Evolutionary conservation across 2,113 vertebrate species (phyloP), one percentile per base, ranked within the genome.

Genomic region (Argyrosomus japonicus): DNA sequence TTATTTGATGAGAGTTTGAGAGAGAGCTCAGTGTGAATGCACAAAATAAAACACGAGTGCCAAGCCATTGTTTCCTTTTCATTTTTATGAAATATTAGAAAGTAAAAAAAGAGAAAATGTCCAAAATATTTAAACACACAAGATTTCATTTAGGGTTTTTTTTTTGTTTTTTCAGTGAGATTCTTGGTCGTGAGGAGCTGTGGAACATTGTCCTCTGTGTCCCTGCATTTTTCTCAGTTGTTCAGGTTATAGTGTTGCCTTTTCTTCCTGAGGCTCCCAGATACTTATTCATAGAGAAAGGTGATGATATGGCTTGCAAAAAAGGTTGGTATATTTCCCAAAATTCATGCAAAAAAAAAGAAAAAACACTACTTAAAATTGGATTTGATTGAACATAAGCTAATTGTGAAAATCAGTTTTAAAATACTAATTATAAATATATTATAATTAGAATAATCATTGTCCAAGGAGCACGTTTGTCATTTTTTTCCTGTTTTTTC

Each of bases 211-310:
- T 95, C 50, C 92, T 96, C 15, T 87, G 81, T 60, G 71, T 94
- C 47, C 80, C 94, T 9, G 72, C 82, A 0, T 68, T 84, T 77
- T 91, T 95, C 60, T 88, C 93, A 1, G 12, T 93, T 32, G 25
- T 95, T 82, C 91, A 91, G 64, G 17, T 95, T 7, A 3, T 92
- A 4, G 27, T 50, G 1, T 75, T 96, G 80, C 95, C 94, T 11
- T 92, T 94, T 69, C 85, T 96, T 25, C 95, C 95, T 5, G 95
- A 96, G 15, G 86, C 94, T 3, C 95, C 95, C 53, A 84, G 94
- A 90, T 95, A 95, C 69, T 79, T 94, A 53, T 87, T 95, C 78
- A 95, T 96, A 70, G 95, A 96, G 87, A 95, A 93, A 87, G 83
- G 86, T 8, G 88, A 95, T 5, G 78, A 85, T 0, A 72, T 85